phyloP scores from a whole-genome alignment of 2,888 invertebrate species.

The Itoplectis maculator region DNA sequence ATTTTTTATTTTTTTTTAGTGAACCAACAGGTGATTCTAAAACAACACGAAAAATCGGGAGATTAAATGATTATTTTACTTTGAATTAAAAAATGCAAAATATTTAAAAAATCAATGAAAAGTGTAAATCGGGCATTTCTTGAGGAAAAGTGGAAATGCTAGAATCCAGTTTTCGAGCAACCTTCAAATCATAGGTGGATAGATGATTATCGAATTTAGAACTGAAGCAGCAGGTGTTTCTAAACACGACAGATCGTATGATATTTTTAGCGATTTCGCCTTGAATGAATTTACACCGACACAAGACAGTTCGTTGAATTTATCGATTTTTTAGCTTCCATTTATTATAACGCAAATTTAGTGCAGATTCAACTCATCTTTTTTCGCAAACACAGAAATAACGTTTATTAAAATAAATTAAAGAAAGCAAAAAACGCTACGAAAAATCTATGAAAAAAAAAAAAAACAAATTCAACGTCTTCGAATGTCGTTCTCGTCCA shows the following conservation, averaged over 20 bases:
- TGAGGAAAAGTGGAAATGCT: too few relatives aligned
- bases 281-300: neutral
- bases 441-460: neutral
- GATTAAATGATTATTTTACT: neutral
- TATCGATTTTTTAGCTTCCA: neutral
- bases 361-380: too few relatives aligned
- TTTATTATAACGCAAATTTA: neutral
- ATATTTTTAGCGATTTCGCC: neutral
- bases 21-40: slow-evolving; percentile 16
- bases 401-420: neutral
- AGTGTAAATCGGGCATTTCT: too few relatives aligned
- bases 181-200: too few relatives aligned
- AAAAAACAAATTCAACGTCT: neutral
- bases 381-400: neutral
- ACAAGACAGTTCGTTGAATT: too few relatives aligned
- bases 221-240: slow-evolving; percentile 13
- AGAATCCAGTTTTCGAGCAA: too few relatives aligned
- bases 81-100: neutral
- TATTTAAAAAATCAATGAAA: neutral
- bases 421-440: too few relatives aligned
- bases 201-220: too few relatives aligned
- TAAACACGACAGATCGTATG: neutral
- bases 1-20: neutral
- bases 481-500: too few relatives aligned
- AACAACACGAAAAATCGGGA: neutral